These are phyloP conservation scores for Chascanopsetta lugubris DNA, from an alignment of 2,113 vertebrate species.

Conservation along the genomic window DNA sequence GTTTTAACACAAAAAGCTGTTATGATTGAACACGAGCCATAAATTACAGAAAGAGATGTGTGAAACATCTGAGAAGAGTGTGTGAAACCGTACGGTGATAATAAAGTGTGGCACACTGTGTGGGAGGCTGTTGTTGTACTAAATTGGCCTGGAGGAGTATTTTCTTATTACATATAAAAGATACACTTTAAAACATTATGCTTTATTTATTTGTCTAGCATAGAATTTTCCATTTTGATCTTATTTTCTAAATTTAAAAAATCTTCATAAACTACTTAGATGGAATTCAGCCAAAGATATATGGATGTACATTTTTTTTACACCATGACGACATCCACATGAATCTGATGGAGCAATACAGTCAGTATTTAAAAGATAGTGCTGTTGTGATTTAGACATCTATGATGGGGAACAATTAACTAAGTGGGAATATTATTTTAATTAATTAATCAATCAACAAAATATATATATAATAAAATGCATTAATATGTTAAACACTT, in stretches of 20 bases:
- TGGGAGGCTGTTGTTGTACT: neutral
- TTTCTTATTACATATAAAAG: neutral
- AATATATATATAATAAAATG: neutral
- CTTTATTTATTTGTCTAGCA: too few species aligned
- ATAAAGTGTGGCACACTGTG: neutral
- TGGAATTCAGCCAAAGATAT: neutral
- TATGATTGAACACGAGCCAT: slow-evolving; percentile 21
- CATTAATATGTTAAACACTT: too few species aligned
- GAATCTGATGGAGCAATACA: neutral
- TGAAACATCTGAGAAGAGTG: slow-evolving; percentile 30
- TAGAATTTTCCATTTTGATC: too few species aligned
- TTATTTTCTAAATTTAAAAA: neutral
- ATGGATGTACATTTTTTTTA: too few species aligned
- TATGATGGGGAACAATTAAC: neutral
- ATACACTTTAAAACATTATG: too few species aligned
- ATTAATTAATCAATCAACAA: neutral
- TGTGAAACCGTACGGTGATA: slow-evolving; percentile 18
- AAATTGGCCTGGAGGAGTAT: neutral
- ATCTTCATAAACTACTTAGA: too few species aligned
- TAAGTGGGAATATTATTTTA: neutral
- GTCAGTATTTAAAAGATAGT: neutral
- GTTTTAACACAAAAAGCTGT: slow-evolving; percentile 4
- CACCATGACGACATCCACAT: too few species aligned
- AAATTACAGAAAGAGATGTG: slow-evolving; percentile 6
- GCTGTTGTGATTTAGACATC: neutral